Conservation (phyloP, 2,113 vertebrate genomes). For the Peucedramus taeniatus region DNA sequence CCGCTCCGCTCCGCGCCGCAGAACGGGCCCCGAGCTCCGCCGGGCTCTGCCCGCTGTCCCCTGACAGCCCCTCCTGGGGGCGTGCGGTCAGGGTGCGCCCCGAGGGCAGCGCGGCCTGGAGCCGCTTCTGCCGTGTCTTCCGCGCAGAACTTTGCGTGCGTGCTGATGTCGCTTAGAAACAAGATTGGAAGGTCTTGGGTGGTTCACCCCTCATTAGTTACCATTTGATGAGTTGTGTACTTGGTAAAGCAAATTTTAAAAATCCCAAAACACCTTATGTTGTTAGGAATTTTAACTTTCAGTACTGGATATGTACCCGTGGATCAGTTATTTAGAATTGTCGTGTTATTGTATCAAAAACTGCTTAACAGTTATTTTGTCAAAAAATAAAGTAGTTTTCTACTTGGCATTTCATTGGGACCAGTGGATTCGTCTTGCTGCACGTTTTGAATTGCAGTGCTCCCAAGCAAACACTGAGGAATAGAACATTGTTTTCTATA, state of each 20-base stretch:
- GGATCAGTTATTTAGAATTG: background rate
- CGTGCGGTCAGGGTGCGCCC: background rate
- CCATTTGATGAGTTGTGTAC: background rate
- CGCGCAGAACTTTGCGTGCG: accelerated
- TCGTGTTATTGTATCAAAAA: background rate
- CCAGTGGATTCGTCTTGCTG: accelerated
- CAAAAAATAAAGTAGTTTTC: background rate
- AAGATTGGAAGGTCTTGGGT: too few relatives aligned
- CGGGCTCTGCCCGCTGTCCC: background rate
- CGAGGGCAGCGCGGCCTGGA: background rate
- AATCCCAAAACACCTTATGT: accelerated
- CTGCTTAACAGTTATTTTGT: background rate
- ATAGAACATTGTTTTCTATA: background rate
- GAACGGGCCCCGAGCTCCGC: background rate
- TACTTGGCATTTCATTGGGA: accelerated
- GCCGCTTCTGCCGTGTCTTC: accelerated
- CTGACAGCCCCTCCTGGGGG: background rate
- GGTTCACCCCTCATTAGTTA: background rate
- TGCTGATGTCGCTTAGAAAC: background rate
- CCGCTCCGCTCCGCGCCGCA: too few relatives aligned
- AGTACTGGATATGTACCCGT: background rate
- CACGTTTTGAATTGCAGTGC: accelerated
- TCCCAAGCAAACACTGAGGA: background rate
- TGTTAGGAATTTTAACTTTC: accelerated
- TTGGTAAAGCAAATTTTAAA: background rate